These are phyloP conservation scores for Saiga tatarica DNA, from an alignment of 2,113 vertebrate genomes.

Conservation along the genomic window DNA sequence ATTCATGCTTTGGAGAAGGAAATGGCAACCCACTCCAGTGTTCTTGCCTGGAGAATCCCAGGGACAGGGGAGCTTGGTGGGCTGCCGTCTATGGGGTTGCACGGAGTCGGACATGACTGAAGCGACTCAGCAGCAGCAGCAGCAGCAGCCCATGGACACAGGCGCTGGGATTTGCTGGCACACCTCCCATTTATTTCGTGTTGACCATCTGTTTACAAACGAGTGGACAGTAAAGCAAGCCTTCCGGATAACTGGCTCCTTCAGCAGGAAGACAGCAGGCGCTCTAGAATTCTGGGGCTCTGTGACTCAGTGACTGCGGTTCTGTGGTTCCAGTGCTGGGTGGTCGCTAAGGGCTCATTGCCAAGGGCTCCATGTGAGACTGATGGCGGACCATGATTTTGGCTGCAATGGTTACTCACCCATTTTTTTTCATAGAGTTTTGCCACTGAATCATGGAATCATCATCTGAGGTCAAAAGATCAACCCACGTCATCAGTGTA, in stretches of 20 bases:
- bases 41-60: too few relatives aligned
- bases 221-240: not conserved
- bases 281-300: slow-evolving; percentile 53
- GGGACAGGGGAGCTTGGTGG: too few relatives aligned
- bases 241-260: not conserved
- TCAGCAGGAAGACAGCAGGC: not conserved
- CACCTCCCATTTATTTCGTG: not conserved
- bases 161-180: not conserved
- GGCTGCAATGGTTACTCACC: not conserved
- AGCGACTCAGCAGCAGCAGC: too few relatives aligned
- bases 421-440: not conserved
- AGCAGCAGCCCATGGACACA: not conserved
- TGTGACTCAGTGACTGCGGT: slow-evolving; percentile 49
- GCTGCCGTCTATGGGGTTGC: too few relatives aligned
- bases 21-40: too few relatives aligned
- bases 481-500: not conserved
- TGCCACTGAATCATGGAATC: slow-evolving; percentile 36
- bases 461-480: not conserved
- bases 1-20: too few relatives aligned
- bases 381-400: not conserved
- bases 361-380: slow-evolving; percentile 1
- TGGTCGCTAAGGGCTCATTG: not conserved
- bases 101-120: too few relatives aligned
- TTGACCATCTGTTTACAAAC: not conserved
- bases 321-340: slow-evolving; percentile 30